Percentiles rank a stretch among this genome's conserved stretches.
These are phyloP conservation scores for Radopholus similis DNA, from an alignment of 1,140 invertebrate genomes.

Conservation along the genomic window DNA sequence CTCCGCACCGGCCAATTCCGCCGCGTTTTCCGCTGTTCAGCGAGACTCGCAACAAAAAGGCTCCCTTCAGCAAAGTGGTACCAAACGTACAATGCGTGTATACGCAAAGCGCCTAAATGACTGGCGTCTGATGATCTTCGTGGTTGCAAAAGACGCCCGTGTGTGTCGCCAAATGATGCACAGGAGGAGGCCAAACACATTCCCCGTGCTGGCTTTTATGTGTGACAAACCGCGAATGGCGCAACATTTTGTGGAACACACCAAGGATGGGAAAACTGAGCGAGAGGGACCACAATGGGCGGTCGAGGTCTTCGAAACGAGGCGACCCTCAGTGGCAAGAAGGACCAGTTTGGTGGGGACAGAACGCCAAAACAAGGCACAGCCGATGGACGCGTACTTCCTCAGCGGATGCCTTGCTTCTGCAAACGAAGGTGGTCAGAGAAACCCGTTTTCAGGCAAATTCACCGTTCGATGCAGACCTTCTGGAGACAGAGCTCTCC, in stretches of 20 bases:
- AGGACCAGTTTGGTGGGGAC: too few relatives aligned
- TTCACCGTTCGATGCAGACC: background rate
- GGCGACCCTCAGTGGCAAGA: too few relatives aligned
- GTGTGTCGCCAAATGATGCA: slow-evolving; percentile 25
- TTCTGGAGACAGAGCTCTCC: slow-evolving; percentile 17
- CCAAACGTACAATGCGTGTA: slow-evolving; percentile 21
- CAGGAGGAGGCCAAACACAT: slow-evolving; percentile 25
- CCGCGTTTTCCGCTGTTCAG: background rate
- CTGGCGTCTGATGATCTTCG: slow-evolving; percentile 30
- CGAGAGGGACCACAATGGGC: too few relatives aligned
- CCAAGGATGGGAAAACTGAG: too few relatives aligned
- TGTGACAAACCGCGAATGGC: slow-evolving; percentile 44
- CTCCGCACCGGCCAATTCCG: slow-evolving; percentile 4
- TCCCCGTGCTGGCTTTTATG: slow-evolving; percentile 36
- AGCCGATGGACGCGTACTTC: slow-evolving; percentile 3
- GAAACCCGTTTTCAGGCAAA: slow-evolving; percentile 13
- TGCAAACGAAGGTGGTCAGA: background rate
- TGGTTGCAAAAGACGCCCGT: slow-evolving; percentile 34
- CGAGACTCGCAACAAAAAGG: background rate
- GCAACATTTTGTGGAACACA: slow-evolving; percentile 19
- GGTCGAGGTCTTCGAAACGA: too few relatives aligned
- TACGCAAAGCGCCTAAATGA: slow-evolving; percentile 37
- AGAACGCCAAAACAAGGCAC: background rate
- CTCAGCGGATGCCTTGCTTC: slow-evolving; percentile 18
- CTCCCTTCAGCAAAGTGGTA: background rate